Base-by-base conservation (phyloP, 2,888 invertebrate species). In the Sabellastarte sp. region DNA sequence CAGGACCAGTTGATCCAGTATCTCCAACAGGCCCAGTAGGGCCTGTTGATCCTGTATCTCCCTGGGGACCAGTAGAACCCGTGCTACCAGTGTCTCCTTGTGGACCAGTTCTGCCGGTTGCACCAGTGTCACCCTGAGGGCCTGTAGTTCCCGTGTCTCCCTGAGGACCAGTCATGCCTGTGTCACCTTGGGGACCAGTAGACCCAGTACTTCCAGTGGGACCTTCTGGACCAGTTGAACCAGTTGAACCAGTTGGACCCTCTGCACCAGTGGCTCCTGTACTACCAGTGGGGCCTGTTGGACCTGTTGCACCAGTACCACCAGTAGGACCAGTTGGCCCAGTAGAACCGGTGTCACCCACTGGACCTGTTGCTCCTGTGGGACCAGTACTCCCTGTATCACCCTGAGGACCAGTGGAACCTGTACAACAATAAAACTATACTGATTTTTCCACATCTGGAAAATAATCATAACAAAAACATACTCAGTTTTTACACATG, bases 81-180 rank as follows among this genome's bases (percentile, higher is more conserved):
- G 41, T 41, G 10, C 10, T 15, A 15, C 41, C 41, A 15, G 20
- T n/a, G n/a, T n/a, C n/a, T n/a, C n/a, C n/a, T n/a, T n/a, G n/a
- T n/a, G n/a, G n/a, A n/a, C n/a, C n/a, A n/a, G n/a, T n/a, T n/a
- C 29, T 24, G 15, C 67, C 67, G 15, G 67, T 59, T 10, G n/a
- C 52, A 33, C 68, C 68, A 15, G 50, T 32, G 20, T 50, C 32
- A 28, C 68, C 68, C 15, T 28, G 51, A 3, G 55, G 57, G 24
- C 64, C 61, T 15, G 59, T 64, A 2, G 53, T 20, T 60, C 63
- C 63, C 15, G 57, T 60, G 30, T 30, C 28, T 15, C 67, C 64
- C 20, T 55, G 58, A 33, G 60, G 28, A 2, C 67, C 64, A 28
- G 32, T 57, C 20, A 51, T 52, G 26, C 60, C 60, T 52, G 63